phyloP scores from a whole-genome alignment of 1,140 invertebrate species.

The Drosophila saltans region DNA sequence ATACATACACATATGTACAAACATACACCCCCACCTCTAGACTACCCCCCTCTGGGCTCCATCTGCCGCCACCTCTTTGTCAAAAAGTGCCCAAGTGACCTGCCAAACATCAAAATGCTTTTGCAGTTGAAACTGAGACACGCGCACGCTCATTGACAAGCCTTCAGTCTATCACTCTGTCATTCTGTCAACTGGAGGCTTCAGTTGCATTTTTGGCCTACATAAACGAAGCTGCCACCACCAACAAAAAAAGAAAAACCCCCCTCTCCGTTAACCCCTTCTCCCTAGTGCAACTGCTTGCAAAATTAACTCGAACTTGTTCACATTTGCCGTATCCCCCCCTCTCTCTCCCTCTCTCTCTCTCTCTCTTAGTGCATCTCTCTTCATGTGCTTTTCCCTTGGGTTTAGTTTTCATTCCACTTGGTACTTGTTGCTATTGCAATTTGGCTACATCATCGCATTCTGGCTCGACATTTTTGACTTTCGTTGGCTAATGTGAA shows the following conservation, averaged over 20 bases:
- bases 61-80: not conserved
- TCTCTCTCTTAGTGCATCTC: not conserved
- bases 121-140: conserved; percentile 18
- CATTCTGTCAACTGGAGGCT: conserved; percentile 41
- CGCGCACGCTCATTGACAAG: conserved; percentile 40
- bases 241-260: not conserved
- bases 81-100: not conserved
- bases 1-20: no score
- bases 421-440: conserved; percentile 51
- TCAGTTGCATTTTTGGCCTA: conserved; percentile 29
- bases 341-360: not conserved
- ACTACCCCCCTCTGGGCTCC: not conserved
- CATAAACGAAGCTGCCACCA: conserved; percentile 17
- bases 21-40: no score
- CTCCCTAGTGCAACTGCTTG: conserved; percentile 14
- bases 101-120: conserved; percentile 57
- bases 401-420: not conserved
- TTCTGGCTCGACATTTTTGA: not conserved
- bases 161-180: conserved; percentile 42
- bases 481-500: conserved; percentile 45
- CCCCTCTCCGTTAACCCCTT: not conserved
- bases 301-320: conserved; percentile 29
- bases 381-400: not conserved
- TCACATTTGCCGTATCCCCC: not conserved
- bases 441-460: conserved; percentile 16